Conservation (phyloP, 2,888 invertebrate species). For the Brachynemurus nebulosus region DNA sequence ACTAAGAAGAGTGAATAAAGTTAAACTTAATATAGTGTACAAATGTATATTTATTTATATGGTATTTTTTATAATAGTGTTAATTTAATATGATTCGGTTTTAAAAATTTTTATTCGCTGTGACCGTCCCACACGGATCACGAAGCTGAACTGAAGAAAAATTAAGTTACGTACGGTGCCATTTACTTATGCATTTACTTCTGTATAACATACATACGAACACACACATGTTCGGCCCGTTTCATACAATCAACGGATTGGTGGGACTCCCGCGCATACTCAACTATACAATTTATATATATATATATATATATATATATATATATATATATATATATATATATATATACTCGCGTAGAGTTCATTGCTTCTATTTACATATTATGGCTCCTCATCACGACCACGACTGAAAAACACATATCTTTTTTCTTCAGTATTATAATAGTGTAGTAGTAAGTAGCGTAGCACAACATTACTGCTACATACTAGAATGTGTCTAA, state of each 20-base stretch:
- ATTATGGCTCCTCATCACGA: too few species aligned
- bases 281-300: too few species aligned
- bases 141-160: neutral
- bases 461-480: too few species aligned
- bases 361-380: conserved; percentile 2
- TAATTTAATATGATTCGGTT: neutral
- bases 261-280: conserved; percentile 1
- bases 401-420: too few species aligned
- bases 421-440: too few species aligned
- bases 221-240: neutral
- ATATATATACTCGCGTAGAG: too few species aligned
- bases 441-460: too few species aligned
- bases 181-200: too few species aligned
- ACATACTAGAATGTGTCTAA: too few species aligned
- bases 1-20: neutral
- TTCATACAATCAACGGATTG: neutral
- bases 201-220: too few species aligned
- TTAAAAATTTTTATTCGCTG: neutral
- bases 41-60: neutral
- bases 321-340: too few species aligned
- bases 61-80: neutral
- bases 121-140: neutral
- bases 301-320: too few species aligned
- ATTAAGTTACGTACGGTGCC: neutral
- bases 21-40: neutral